Conservation (phyloP, 2,888 invertebrate species). For the Hirtodrosophila trivittata region DNA sequence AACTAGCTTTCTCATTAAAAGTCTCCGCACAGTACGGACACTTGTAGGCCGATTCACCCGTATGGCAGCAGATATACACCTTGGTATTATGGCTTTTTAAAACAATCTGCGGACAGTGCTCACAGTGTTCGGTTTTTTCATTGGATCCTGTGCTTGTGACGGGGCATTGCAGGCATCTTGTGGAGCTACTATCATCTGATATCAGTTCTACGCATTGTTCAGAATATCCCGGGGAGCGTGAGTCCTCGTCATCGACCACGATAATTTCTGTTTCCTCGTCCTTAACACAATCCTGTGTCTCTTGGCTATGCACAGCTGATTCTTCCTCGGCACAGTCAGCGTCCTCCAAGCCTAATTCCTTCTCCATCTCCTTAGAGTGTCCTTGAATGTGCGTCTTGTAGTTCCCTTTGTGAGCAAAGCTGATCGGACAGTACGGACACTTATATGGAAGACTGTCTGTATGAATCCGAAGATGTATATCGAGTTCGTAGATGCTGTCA, state of each 20-base stretch:
- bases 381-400: slow-evolving; percentile 22
- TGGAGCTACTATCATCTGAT: too few relatives aligned
- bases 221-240: too few relatives aligned
- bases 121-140: slow-evolving; percentile 4
- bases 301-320: too few relatives aligned
- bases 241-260: too few relatives aligned
- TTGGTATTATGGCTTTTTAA: slow-evolving; percentile 2
- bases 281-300: too few relatives aligned
- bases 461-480: slow-evolving; percentile 37
- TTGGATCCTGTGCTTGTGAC: neutral
- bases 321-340: too few relatives aligned
- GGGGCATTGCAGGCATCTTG: slow-evolving; percentile 5
- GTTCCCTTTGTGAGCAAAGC: slow-evolving; percentile 33
- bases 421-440: slow-evolving; percentile 32
- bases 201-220: too few relatives aligned
- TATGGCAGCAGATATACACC: slow-evolving; percentile 15
- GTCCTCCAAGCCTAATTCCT: too few relatives aligned
- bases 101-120: slow-evolving; percentile 14
- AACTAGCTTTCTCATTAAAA: slow-evolving; percentile 8
- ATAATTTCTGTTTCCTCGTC: too few relatives aligned
- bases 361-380: neutral
- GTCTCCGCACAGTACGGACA: slow-evolving; percentile 7
- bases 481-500: slow-evolving; percentile 8
- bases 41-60: slow-evolving; percentile 2
- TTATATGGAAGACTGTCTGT: slow-evolving; percentile 26